Base-by-base conservation (phyloP, 2,113 vertebrate genomes). In the Alethe castanea region DNA sequence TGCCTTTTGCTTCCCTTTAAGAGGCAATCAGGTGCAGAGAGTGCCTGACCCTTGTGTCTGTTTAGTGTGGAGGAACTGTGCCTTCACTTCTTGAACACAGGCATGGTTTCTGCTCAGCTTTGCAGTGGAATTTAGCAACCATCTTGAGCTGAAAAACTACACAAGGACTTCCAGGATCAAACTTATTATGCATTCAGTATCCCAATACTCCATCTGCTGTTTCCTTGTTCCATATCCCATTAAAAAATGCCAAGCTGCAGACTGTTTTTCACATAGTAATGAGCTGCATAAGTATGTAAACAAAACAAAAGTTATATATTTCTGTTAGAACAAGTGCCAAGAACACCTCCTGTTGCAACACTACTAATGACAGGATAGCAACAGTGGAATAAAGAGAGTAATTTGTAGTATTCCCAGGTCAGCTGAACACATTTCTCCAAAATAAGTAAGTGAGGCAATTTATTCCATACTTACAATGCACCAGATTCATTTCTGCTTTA, bases 201-300 rank as follows among this genome's bases (percentile, higher is more conserved):
- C 90, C 92, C 92, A 88, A 11, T 88, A 93, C 56, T 96, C 96
- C 95, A 96, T 96, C 93, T 97, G 95, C 86, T 90, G 72, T 92
- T 97, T 92, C 95, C 94, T 86, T 84, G n/a, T 95, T 96, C 82
- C 53, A 20, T 79, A 81, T 65, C 76, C 92, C 80, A 90, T 96
- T 95, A 95, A 92, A 79, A 93, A 96, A 93, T 90, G 61, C 90
- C 94, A 96, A 93, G 61, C 88, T 96, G 90, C 90, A 96, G 92
- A 96, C 92, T 96, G 95, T 96, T 96, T 97, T 95, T 84, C 90
- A 92, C 92, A 90, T 94, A 95, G 65, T 88, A 93, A 97, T 94
- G 93, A 97, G 92, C 65, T 79, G 45, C 64, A 69, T 92, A 96
- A 96, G 45, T 92, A 94, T 90, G 82, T 94, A 97, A 97, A 94